phyloP scores from a whole-genome alignment of 2,888 invertebrate species.

The Napeogenes inachia region DNA sequence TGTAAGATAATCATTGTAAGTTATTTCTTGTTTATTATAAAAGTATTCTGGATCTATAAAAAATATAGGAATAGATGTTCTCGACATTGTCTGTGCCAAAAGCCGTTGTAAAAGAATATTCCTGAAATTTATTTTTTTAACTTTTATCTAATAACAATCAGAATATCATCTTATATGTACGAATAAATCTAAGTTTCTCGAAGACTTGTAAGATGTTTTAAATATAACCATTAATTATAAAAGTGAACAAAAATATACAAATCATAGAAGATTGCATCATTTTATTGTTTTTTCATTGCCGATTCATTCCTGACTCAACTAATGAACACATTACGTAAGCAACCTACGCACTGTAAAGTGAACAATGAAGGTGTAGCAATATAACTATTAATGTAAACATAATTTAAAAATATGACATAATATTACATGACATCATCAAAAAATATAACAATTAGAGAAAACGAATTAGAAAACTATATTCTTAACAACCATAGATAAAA shows the following conservation, averaged over 20 bases:
- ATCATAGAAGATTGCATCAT: constrained; percentile 60
- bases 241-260: constrained; percentile 57
- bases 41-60: constrained; percentile 39
- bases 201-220: constrained; percentile 53
- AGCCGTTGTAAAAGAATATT: neutral
- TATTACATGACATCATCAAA: constrained; percentile 2
- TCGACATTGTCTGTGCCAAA: constrained; percentile 27
- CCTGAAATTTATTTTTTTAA: neutral
- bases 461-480: too few species aligned
- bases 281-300: constrained; percentile 43
- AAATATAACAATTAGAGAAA: too few species aligned
- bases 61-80: constrained; percentile 9
- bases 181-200: constrained; percentile 42
- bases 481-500: too few species aligned
- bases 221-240: constrained; percentile 54
- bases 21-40: constrained; percentile 37
- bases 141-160: constrained; percentile 16
- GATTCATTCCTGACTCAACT: neutral
- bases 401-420: too few species aligned
- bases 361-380: neutral
- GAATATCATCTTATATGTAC: constrained; percentile 32
- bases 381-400: neutral
- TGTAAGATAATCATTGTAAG: constrained; percentile 39
- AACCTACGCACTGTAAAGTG: too few species aligned
- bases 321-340: neutral